phyloP scores from a whole-genome alignment of 2,113 vertebrate species.

The Caranx melampygus region DNA sequence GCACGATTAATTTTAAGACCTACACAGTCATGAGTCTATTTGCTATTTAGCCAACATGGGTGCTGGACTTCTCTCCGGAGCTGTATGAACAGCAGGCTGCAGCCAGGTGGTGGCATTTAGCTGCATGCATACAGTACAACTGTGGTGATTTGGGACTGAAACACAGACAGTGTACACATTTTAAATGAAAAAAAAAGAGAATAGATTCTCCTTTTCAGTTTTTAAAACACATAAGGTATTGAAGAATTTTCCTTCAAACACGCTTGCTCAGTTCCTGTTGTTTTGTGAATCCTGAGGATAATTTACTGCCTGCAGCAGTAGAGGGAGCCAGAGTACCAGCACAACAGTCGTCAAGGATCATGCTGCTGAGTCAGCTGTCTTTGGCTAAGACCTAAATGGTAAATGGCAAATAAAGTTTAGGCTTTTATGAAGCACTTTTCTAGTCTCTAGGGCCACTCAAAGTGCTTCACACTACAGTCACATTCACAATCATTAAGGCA shows the following conservation, averaged over 20 bases:
- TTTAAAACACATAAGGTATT: too few relatives aligned
- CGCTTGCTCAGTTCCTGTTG: not conserved
- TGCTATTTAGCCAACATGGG: too few relatives aligned
- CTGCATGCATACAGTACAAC: not conserved
- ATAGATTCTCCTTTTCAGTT: too few relatives aligned
- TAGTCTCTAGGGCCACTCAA: too few relatives aligned
- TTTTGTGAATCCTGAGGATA: not conserved
- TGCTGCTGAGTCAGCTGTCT: slow-evolving; percentile 21
- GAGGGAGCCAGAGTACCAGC: slow-evolving; percentile 51
- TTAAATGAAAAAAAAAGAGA: too few relatives aligned
- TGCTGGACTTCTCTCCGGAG: too few relatives aligned
- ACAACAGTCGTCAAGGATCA: not conserved
- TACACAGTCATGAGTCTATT: too few relatives aligned
- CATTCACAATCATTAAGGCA: too few relatives aligned
- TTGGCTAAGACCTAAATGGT: not conserved
- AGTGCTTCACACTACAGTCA: too few relatives aligned
- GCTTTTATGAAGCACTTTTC: too few relatives aligned
- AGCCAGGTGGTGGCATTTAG: not conserved
- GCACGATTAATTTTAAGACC: too few relatives aligned
- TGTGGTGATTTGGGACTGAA: not conserved
- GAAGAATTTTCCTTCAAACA: not conserved
- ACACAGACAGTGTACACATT: not conserved
- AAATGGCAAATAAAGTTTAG: too few relatives aligned
- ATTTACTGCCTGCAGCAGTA: slow-evolving; percentile 32
- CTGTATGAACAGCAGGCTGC: not conserved